Base-by-base conservation (phyloP, 2,888 invertebrate species). In the Hyppa rectilinea region DNA sequence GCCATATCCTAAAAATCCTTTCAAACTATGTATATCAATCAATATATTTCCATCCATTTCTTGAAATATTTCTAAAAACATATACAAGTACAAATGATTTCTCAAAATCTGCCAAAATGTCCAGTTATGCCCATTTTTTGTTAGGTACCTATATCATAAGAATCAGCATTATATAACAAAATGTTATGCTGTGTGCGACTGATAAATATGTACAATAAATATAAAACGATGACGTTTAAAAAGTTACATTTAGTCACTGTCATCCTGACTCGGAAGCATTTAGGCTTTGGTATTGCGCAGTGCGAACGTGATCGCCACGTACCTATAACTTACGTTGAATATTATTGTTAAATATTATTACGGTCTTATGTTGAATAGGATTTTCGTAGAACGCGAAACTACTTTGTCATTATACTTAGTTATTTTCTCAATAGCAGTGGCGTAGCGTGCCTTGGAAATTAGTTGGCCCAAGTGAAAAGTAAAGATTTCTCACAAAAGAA, bases 151-250 rank as follows among this genome's bases (percentile, higher is more conserved):
- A n/a, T n/a, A n/a, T n/a, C n/a, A 17, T 50, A 23, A 23, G 14
- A 26, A 31, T 38, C 64, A 31, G 14, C 20, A 56, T 49, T 67
- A 26, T 31, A 47, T 67, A 67, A 58, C 23, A 45, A 43, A 31
- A 31, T 17, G 36, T 43, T 45, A 38, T 14, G 52, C 23, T 23
- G 50, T 43, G 52, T 56, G 52, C 20, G 40, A 34, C 34, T 70
- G 52, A 59, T 77, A 69, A 66, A 71, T 53, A 40, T n/a, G 45
- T 29, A 50, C 40, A 73, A 47, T 68, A 75, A 68, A 53, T 68
- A 69, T 75, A 47, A 40, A 45, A 58, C 62, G 50, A 75, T 78
- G 75, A 72, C 72, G 56, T 62, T 29, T 38, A n/a, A 17, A 71
- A 47, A 17, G 72, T 38, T n/a, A 61, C 31, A 52, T 61, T 58